Percentiles rank a stretch among this genome's conserved stretches.
Conservation (phyloP, 2,797 vertebrate species). For the Emys orbicularis region DNA sequence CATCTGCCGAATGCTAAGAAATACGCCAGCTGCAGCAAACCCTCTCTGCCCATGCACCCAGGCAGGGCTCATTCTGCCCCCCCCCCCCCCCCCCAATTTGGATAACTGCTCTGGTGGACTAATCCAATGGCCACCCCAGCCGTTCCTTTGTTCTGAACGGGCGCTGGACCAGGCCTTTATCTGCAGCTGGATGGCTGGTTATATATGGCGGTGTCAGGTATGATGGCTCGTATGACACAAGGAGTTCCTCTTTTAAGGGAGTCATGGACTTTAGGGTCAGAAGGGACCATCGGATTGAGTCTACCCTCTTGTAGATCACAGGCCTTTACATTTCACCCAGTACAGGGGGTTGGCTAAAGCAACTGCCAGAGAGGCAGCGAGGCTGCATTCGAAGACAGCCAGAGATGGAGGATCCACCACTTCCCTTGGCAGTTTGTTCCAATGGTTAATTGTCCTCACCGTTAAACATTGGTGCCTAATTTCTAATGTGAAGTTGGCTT, state of each 20-base stretch:
- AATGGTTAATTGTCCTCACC: neutral
- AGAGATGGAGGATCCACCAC: neutral
- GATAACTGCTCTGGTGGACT: neutral
- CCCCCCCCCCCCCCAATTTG: too few relatives aligned
- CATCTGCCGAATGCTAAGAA: too few relatives aligned
- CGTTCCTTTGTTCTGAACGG: neutral
- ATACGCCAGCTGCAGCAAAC: too few relatives aligned
- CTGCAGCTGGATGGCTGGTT: too few relatives aligned
- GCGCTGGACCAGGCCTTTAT: neutral
- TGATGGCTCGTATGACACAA: neutral
- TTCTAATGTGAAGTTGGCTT: neutral
- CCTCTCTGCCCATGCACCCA: neutral
- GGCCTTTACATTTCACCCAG: neutral
- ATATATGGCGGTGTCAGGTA: neutral
- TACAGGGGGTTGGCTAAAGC: neutral
- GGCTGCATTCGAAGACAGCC: neutral
- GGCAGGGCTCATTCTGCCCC: neutral
- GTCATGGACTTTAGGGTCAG: neutral
- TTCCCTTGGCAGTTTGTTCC: neutral
- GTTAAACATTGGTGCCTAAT: neutral
- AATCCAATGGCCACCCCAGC: neutral
- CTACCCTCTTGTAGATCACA: neutral
- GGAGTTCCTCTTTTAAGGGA: neutral
- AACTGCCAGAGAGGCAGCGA: neutral
- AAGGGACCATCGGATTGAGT: neutral